These are phyloP conservation scores for Frieseomelitta varia DNA, from an alignment of 1,140 invertebrate genomes.

Conservation along the genomic window DNA sequence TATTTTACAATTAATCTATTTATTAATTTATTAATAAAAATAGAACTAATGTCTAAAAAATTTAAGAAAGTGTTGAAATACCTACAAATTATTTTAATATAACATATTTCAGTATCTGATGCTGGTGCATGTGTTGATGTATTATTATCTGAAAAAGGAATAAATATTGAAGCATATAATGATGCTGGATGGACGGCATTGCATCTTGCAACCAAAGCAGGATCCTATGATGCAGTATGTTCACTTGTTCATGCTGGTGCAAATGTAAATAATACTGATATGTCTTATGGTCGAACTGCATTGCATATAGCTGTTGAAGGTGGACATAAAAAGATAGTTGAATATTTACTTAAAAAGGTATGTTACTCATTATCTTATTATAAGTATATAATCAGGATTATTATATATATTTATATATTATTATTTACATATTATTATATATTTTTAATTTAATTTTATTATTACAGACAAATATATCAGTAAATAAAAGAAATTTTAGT, in stretches of 20 bases:
- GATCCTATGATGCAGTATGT: constrained; percentile 79
- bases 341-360: constrained; percentile 80
- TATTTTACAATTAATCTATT: background rate
- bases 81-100: background rate
- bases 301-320: constrained; percentile 84
- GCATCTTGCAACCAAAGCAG: constrained; percentile 81
- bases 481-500: constrained; percentile 74
- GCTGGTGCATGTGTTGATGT: constrained; percentile 64
- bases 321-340: constrained; percentile 79
- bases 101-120: constrained; percentile 50
- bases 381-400: constrained; percentile 3
- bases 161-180: constrained; percentile 62
- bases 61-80: background rate
- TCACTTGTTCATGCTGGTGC: constrained; percentile 80
- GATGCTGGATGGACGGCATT: constrained; percentile 82
- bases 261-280: constrained; percentile 81
- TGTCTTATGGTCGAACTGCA: constrained; percentile 83
- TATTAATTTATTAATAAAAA: background rate
- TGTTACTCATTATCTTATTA: constrained; percentile 39
- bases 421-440: background rate
- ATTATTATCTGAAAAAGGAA: constrained; percentile 60
- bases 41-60: background rate
- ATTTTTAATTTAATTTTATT: background rate
- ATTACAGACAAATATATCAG: constrained; percentile 72
- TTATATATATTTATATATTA: background rate